These are phyloP conservation scores for Clarias gariepinus DNA, from an alignment of 2,113 vertebrate species.

Conservation along the genomic window DNA sequence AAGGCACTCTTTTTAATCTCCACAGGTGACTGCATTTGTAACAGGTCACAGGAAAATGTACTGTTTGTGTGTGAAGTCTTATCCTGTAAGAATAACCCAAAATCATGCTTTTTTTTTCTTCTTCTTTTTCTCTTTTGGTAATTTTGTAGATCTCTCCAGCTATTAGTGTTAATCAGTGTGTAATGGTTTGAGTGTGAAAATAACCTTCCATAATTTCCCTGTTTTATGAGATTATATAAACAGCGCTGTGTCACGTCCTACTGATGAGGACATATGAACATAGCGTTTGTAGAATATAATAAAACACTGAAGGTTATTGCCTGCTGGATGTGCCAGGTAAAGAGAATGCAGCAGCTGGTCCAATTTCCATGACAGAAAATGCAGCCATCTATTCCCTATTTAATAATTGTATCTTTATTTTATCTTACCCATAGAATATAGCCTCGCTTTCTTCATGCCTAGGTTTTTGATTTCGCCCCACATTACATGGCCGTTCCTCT, in stretches of 20 bases:
- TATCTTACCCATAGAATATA: slow-evolving; percentile 23
- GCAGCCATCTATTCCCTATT: slow-evolving; percentile 6
- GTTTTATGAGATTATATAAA: background rate
- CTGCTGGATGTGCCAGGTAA: background rate
- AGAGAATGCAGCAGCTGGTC: background rate
- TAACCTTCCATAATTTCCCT: background rate
- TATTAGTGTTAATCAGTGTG: slow-evolving; percentile 17
- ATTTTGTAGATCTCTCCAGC: background rate
- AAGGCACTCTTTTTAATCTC: slow-evolving; percentile 57
- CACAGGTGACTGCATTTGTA: slow-evolving; percentile 49
- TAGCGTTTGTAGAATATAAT: slow-evolving; percentile 36
- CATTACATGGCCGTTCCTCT: slow-evolving; percentile 35
- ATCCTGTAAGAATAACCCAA: background rate
- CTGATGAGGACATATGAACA: slow-evolving; percentile 25
- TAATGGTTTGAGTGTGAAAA: background rate
- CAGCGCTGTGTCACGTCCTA: background rate
- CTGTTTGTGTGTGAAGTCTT: slow-evolving; percentile 16
- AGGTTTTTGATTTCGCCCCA: slow-evolving; percentile 23
- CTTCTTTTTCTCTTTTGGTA: background rate
- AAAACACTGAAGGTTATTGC: background rate
- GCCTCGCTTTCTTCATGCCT: background rate
- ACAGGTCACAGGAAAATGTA: slow-evolving; percentile 39
- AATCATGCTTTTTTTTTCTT: background rate
- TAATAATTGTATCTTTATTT: slow-evolving; percentile 30
- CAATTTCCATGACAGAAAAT: background rate